These are phyloP conservation scores for Melanotus villosus DNA, from an alignment of 2,888 invertebrate species.

Conservation along the genomic window DNA sequence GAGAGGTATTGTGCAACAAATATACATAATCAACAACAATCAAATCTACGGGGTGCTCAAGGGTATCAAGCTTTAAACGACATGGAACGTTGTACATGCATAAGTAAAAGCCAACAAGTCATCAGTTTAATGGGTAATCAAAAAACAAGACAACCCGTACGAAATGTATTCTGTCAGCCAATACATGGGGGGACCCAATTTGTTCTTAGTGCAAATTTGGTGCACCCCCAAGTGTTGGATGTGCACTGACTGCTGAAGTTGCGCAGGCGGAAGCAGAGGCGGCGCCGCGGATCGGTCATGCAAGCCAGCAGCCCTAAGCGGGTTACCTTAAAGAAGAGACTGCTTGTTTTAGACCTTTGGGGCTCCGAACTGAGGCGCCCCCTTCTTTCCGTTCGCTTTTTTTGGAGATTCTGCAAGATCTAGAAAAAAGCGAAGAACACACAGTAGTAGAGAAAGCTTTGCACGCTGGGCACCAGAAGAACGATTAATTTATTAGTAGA, in stretches of 20 bases:
- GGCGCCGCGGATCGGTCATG: constrained; percentile 68
- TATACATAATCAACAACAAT: background rate
- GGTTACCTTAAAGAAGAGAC: constrained; percentile 99
- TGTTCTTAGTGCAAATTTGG: background rate
- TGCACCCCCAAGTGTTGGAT: constrained; percentile 37
- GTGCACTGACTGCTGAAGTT: constrained; percentile 43
- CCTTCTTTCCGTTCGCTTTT: constrained; percentile 98
- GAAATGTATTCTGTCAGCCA: constrained; percentile 22
- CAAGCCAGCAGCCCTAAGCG: constrained; percentile 70
- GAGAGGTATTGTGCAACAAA: too few relatives aligned
- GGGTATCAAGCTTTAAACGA: constrained; percentile 11
- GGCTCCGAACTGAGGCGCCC: constrained; percentile 96
- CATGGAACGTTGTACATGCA: constrained; percentile 19
- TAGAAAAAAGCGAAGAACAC: constrained; percentile 93
- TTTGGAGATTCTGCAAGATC: constrained; percentile 99
- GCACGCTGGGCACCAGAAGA: constrained; percentile 66
- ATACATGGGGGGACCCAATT: constrained; percentile 21
- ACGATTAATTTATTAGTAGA: constrained; percentile 57
- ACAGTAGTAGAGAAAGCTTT: constrained; percentile 81
- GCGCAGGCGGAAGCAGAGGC: constrained; percentile 66
- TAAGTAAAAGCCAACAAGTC: background rate
- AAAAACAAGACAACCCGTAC: constrained; percentile 21
- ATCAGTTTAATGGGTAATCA: constrained; percentile 11
- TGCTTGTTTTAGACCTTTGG: constrained; percentile 96
- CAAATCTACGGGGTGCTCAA: constrained; percentile 5